phyloP scores from a whole-genome alignment of 1,140 invertebrate species.

The Bathynomus jamesi region DNA sequence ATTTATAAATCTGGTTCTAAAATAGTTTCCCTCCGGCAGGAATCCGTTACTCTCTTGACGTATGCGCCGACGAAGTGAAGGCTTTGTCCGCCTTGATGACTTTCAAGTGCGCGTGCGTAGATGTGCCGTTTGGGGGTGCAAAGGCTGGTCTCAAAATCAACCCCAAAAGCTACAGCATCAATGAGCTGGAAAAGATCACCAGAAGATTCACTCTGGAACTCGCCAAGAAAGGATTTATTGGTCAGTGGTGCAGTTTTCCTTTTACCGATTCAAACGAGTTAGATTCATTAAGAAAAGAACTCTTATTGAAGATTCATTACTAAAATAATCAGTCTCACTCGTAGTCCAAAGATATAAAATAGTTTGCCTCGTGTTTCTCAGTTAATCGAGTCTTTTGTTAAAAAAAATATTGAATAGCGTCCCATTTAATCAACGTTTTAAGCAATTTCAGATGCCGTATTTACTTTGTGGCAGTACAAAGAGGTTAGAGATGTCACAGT shows the following conservation, averaged over 20 bases:
- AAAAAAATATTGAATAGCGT: no score
- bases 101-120: slow-evolving; percentile 89
- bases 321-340: no score
- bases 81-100: slow-evolving; percentile 98
- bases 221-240: slow-evolving; percentile 98
- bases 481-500: no score
- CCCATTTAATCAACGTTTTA: no score
- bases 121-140: slow-evolving; percentile 92
- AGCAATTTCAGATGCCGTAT: no score
- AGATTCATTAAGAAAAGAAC: no score
- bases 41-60: slow-evolving; percentile 93
- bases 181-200: slow-evolving; percentile 94
- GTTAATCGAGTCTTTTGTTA: no score
- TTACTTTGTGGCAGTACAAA: no score
- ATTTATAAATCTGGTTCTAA: neutral
- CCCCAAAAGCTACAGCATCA: slow-evolving; percentile 80
- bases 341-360: no score
- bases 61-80: slow-evolving; percentile 85
- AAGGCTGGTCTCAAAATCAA: slow-evolving; percentile 98
- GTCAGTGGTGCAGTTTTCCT: slow-evolving; percentile 50
- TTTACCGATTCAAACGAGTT: no score
- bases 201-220: slow-evolving; percentile 92
- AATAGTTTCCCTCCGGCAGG: slow-evolving; percentile 53
- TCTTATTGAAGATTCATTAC: no score
- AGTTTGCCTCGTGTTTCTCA: no score